phyloP scores from a whole-genome alignment of 2,888 invertebrate species.

The Drosophila demipolita region DNA sequence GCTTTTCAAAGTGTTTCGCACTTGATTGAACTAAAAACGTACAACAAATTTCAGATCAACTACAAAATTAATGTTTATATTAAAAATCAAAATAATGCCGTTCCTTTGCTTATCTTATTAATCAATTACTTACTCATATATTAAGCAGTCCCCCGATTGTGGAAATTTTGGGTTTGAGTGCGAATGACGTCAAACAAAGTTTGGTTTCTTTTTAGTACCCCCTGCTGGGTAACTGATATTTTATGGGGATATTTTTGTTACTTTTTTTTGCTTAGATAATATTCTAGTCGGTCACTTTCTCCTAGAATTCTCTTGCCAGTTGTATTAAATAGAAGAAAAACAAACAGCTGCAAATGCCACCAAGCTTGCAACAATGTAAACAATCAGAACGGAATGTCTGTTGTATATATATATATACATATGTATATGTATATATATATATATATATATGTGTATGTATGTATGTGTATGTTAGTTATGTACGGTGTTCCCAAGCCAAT shows the following conservation, averaged over 20 bases:
- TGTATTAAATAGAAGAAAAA: neutral
- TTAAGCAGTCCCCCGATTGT: neutral
- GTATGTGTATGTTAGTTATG: constrained; percentile 12
- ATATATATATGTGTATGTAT: neutral
- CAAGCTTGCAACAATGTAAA: constrained; percentile 29
- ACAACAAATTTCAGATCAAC: neutral
- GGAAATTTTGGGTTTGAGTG: neutral
- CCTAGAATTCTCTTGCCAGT: neutral
- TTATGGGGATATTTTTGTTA: neutral
- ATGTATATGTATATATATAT: too few relatives aligned
- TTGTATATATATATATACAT: neutral
- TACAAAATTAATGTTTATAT: neutral
- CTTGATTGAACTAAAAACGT: neutral
- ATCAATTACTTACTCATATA: constrained; percentile 23
- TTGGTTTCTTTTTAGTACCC: neutral
- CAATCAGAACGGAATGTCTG: neutral
- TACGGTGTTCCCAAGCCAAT: neutral
- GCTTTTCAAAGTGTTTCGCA: neutral
- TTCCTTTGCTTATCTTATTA: too few relatives aligned
- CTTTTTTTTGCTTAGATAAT: neutral
- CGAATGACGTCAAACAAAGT: constrained; percentile 31
- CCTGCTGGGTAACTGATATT: neutral
- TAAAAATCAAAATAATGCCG: neutral
- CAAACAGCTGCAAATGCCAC: neutral
- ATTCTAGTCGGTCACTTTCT: neutral